Evolutionary conservation across 2,113 vertebrate species (phyloP).

Genomic region (Atherinomorus stipes): DNA sequence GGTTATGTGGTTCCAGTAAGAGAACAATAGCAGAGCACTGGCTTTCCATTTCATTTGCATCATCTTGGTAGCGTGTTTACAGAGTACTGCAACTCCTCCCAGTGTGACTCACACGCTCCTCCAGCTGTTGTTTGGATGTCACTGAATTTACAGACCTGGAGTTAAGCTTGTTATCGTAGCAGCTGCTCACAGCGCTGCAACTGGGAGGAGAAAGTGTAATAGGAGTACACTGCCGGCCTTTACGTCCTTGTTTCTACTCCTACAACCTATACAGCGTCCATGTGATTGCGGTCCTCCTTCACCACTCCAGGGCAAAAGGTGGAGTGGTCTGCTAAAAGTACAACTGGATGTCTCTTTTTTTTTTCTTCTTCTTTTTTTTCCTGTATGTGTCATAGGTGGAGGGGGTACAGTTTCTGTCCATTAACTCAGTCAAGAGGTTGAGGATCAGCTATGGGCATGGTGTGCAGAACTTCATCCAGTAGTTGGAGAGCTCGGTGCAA

Average conservation of each 20-base stretch:
- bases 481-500: conserved; percentile 96
- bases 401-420: conserved; percentile 35
- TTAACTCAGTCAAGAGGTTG: conserved; percentile 92
- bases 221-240: conserved; percentile 37
- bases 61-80: conserved; percentile 27
- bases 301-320: conserved; percentile 39
- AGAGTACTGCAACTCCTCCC: conserved; percentile 32
- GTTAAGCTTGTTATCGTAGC: conserved; percentile 2
- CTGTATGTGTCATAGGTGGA: background rate
- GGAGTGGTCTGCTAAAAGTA: conserved; percentile 49
- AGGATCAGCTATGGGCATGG: conserved; percentile 98
- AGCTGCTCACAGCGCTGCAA: conserved; percentile 7
- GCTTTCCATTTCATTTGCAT: conserved; percentile 21
- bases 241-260: conserved; percentile 33
- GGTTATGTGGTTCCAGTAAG: background rate
- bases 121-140: conserved; percentile 48
- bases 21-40: conserved; percentile 19
- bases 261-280: conserved; percentile 40
- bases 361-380: background rate
- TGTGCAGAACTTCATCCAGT: conserved; percentile 97
- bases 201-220: conserved; percentile 3
- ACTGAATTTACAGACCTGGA: conserved; percentile 29
- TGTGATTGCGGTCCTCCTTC: conserved; percentile 46
- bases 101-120: conserved; percentile 50
- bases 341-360: conserved; percentile 26